Evolutionary conservation across 2,113 vertebrate species (phyloP).

Genomic region (Ramphastos sulfuratus): DNA sequence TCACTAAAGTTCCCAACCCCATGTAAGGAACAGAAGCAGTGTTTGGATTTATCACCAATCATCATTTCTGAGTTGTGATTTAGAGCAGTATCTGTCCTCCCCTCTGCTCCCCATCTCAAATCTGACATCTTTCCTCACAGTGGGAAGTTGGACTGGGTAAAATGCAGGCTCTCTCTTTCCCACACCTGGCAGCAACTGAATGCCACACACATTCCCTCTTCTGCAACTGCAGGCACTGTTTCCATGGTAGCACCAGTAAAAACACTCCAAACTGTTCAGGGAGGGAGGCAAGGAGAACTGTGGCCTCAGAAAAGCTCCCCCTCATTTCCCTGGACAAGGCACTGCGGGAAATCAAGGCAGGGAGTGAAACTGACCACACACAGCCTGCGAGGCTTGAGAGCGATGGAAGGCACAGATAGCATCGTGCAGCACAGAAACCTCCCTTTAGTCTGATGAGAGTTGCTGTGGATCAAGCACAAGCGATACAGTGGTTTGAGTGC

Average conservation of each 20-base stretch:
- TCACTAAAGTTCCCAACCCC: neutral
- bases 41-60: neutral
- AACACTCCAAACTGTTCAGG: neutral
- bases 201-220: neutral
- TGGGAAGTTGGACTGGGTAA: neutral
- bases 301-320: neutral
- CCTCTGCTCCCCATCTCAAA: neutral
- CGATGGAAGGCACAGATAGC: accelerated
- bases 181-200: conserved; percentile 23
- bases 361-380: accelerated
- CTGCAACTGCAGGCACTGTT: neutral
- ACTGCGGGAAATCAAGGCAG: neutral
- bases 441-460: accelerated
- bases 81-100: neutral
- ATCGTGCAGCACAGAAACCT: neutral
- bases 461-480: neutral
- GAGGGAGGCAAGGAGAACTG: neutral
- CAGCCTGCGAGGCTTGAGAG: neutral
- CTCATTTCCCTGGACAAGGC: neutral
- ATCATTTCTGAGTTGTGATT: neutral
- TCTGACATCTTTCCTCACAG: accelerated
- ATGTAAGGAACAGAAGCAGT: neutral
- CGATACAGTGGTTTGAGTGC: accelerated
- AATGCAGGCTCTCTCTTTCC: neutral
- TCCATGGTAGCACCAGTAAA: neutral